Conservation (phyloP, 2,113 vertebrate species). For the Seriola rivoliana region DNA sequence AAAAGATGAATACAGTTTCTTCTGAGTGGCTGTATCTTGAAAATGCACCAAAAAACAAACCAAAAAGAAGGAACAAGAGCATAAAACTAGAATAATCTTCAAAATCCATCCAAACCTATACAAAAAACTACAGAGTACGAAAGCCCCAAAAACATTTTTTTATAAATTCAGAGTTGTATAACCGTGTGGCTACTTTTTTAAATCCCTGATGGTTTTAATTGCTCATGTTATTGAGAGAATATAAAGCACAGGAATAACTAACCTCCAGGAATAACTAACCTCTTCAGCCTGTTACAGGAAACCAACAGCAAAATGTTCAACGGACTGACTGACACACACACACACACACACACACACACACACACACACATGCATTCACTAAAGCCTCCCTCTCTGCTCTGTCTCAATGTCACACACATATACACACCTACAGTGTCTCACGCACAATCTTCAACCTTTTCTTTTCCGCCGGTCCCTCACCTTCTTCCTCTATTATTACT, state of each 20-base stretch:
- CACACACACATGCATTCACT: slow-evolving; percentile 14
- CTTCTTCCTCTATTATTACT: slow-evolving; percentile 29
- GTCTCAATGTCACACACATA: slow-evolving; percentile 18
- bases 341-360: slow-evolving; percentile 20
- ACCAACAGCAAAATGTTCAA: slow-evolving; percentile 55
- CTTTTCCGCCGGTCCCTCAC: background rate
- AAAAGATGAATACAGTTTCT: background rate
- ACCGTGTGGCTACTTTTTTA: slow-evolving; percentile 7
- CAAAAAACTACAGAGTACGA: too few species aligned
- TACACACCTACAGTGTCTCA: background rate
- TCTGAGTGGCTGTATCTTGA: background rate
- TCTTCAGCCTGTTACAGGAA: slow-evolving; percentile 69
- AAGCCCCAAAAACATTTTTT: background rate
- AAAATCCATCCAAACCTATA: background rate
- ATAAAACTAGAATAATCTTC: background rate
- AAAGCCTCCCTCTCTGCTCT: background rate
- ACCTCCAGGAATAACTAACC: slow-evolving; percentile 75
- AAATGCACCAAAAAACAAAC: background rate
- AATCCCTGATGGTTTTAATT: slow-evolving; percentile 74
- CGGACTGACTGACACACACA: slow-evolving; percentile 29
- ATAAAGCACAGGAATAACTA: slow-evolving; percentile 63
- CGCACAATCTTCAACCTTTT: slow-evolving; percentile 40
- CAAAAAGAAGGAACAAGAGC: background rate
- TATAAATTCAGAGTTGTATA: slow-evolving; percentile 12
- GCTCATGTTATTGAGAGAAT: slow-evolving; percentile 68